Conservation (phyloP, 2,888 invertebrate species). For the Cyclophora punctaria region DNA sequence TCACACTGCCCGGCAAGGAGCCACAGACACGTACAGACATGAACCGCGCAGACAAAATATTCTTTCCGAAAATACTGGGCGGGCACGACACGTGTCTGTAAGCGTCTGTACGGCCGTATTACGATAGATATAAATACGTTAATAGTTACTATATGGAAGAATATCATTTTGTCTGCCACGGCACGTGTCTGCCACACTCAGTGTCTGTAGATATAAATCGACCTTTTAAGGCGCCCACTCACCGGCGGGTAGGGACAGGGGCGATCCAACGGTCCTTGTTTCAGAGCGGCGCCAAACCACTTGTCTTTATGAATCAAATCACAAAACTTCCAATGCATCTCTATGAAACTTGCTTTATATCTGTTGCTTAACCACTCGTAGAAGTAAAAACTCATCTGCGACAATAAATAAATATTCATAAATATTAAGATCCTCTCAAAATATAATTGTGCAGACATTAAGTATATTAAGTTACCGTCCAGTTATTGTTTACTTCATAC, state of each 20-base stretch:
- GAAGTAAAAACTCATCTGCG: slow-evolving; percentile 24
- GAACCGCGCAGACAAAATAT: too few relatives aligned
- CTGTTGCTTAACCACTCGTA: slow-evolving; percentile 25
- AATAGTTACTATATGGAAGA: too few relatives aligned
- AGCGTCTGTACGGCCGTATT: too few relatives aligned
- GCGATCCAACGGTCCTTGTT: slow-evolving; percentile 5
- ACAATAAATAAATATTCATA: background rate
- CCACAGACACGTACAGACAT: too few relatives aligned
- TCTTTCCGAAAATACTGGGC: too few relatives aligned
- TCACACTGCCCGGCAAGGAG: too few relatives aligned
- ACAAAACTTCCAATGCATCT: slow-evolving; percentile 26
- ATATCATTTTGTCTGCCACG: too few relatives aligned
- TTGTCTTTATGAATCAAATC: slow-evolving; percentile 23
- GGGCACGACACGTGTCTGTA: too few relatives aligned
- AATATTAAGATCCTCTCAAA: background rate
- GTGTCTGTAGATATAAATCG: too few relatives aligned
- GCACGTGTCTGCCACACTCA: too few relatives aligned
- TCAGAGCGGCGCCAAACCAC: slow-evolving; percentile 23
- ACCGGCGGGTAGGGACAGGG: slow-evolving; percentile 24
- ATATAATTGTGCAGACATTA: background rate
- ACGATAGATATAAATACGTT: too few relatives aligned
- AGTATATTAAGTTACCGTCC: slow-evolving; percentile 16
- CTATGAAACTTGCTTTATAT: slow-evolving; percentile 29
- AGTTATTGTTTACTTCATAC: slow-evolving; percentile 1
- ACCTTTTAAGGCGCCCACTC: slow-evolving; percentile 2